phyloP scores from a whole-genome alignment of 2,888 invertebrate genomes.

The Eustalomyia histrio region DNA sequence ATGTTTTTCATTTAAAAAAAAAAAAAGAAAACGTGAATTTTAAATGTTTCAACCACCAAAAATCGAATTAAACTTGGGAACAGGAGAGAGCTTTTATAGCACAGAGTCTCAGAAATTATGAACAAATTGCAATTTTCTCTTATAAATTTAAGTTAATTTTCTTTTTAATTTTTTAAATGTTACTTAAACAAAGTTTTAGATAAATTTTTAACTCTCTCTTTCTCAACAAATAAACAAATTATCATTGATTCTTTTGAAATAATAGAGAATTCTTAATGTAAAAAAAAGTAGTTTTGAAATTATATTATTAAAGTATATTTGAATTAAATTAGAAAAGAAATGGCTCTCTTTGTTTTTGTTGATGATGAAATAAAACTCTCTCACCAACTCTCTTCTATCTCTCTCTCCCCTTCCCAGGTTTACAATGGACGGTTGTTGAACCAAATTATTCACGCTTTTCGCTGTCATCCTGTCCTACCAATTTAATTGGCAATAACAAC shows the following conservation, averaged over 20 bases:
- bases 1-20: conserved; percentile 65
- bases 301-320: conserved; percentile 33
- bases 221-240: conserved; percentile 15
- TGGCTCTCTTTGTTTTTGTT: conserved; percentile 71
- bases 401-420: conserved; percentile 86
- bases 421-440: conserved; percentile 92
- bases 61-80: conserved; percentile 78
- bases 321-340: conserved; percentile 44
- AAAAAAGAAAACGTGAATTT: conserved; percentile 62
- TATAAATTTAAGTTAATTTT: conserved; percentile 58
- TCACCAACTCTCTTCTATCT: conserved; percentile 74
- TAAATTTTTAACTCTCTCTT: conserved; percentile 37
- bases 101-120: conserved; percentile 72
- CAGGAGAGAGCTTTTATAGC: conserved; percentile 79
- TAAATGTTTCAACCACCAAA: conserved; percentile 68
- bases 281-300: conserved; percentile 34
- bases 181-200: conserved; percentile 36
- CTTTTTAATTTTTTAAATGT: conserved; percentile 57
- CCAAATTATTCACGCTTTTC: conserved; percentile 88
- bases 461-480: conserved; percentile 84
- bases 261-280: not conserved
- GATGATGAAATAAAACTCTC: conserved; percentile 68
- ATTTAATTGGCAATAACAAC: conserved; percentile 79
- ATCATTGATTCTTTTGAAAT: not conserved
- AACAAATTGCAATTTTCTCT: conserved; percentile 60